These are phyloP conservation scores for Mus minutoides DNA, from an alignment of 2,797 vertebrate species.

Conservation along the genomic window DNA sequence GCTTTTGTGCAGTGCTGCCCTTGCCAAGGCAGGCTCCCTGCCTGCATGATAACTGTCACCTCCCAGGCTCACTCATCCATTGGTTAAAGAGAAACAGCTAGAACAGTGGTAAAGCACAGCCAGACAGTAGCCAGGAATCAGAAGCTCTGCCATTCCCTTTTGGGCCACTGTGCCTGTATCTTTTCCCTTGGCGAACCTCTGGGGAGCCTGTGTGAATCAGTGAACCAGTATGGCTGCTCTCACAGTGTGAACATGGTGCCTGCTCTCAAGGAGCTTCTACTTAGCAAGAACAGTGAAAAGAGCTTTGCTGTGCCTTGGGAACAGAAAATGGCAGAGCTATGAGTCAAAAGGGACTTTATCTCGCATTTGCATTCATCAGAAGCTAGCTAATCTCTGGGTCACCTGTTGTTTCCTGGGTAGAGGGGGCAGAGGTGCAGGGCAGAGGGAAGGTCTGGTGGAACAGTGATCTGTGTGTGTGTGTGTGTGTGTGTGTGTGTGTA, in stretches of 20 bases:
- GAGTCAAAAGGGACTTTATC: no score
- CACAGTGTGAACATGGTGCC: rapidly evolving
- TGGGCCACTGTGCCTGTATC: not conserved
- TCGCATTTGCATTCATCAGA: rapidly evolving
- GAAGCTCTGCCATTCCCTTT: not conserved
- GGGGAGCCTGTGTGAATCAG: not conserved
- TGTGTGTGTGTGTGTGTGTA: no score
- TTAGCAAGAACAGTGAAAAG: not conserved
- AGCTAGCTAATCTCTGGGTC: not conserved
- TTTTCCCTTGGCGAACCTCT: not conserved
- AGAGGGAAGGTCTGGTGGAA: not conserved
- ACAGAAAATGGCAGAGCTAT: not conserved
- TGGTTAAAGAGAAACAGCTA: conserved; percentile 48
- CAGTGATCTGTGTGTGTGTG: not conserved
- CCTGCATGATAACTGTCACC: not conserved
- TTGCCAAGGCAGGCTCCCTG: not conserved
- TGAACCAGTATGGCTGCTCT: not conserved
- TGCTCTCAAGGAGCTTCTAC: not conserved
- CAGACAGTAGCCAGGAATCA: not conserved
- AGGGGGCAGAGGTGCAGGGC: not conserved
- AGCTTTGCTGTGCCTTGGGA: not conserved
- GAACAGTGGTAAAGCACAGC: not conserved
- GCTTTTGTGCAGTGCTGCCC: not conserved
- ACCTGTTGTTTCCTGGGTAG: not conserved
- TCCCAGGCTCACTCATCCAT: conserved; percentile 50